phyloP scores from a whole-genome alignment of 2,113 vertebrate genomes.

The Eulemur macaco region DNA sequence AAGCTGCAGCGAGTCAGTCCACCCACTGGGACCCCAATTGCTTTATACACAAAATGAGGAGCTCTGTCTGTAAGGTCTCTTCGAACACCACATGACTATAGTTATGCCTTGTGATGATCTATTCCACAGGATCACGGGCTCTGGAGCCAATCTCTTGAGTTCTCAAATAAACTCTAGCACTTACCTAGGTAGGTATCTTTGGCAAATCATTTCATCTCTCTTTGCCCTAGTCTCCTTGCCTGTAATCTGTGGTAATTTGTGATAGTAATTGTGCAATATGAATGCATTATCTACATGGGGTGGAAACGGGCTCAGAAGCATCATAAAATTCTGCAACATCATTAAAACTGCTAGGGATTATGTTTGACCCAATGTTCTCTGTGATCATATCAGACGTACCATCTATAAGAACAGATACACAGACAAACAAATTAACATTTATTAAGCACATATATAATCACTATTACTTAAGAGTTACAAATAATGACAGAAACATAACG shows the following conservation, averaged over 20 bases:
- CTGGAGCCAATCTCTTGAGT: background rate
- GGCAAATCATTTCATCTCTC: background rate
- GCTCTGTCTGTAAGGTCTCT: background rate
- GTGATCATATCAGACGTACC: background rate
- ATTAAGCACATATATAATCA: background rate
- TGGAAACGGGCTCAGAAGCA: background rate
- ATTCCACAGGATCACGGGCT: background rate
- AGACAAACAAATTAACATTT: background rate
- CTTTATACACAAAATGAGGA: background rate
- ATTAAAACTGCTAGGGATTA: background rate
- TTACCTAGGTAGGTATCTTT: background rate
- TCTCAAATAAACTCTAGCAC: background rate
- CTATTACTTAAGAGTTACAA: background rate
- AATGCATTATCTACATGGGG: background rate
- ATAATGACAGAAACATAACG: background rate
- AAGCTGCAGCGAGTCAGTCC: background rate
- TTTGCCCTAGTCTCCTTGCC: background rate
- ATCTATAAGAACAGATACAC: background rate
- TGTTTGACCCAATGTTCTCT: background rate
- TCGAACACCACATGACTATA: background rate
- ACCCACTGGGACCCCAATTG: background rate
- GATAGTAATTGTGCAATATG: background rate
- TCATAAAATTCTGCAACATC: background rate
- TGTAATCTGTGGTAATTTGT: background rate
- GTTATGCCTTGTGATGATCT: background rate